Conservation (phyloP, 2,888 invertebrate genomes). For the Drosophila formosana region DNA sequence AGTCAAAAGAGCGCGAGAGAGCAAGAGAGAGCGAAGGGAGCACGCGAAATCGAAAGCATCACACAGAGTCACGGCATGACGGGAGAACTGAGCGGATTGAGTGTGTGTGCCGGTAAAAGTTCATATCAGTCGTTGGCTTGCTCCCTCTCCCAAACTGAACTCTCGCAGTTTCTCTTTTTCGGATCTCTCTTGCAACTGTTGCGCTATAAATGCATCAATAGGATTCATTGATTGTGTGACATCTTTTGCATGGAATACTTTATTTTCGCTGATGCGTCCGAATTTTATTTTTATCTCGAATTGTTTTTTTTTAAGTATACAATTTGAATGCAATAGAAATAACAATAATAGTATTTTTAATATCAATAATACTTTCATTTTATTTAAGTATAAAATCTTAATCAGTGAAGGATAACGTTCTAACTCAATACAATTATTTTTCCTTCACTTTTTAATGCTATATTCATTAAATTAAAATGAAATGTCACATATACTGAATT, state of each 20-base stretch:
- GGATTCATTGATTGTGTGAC: not conserved
- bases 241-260: not conserved
- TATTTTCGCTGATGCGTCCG: no score
- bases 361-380: no score
- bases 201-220: slow-evolving; percentile 3
- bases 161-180: slow-evolving; percentile 6
- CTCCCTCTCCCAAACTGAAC: slow-evolving; percentile 1
- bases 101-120: slow-evolving; percentile 10
- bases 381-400: no score
- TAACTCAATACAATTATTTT: no score
- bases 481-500: no score
- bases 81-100: slow-evolving; percentile 4
- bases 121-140: not conserved
- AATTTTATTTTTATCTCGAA: no score
- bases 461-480: no score
- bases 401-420: no score
- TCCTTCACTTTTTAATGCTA: no score
- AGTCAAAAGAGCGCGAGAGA: not conserved
- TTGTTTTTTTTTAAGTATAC: no score
- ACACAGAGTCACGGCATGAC: not conserved
- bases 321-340: no score
- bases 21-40: not conserved
- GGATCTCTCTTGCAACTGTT: slow-evolving; percentile 27
- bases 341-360: no score
- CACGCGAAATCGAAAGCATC: not conserved